Base-by-base conservation (phyloP, 2,797 vertebrate species). In the Lophotriccus pileatus region DNA sequence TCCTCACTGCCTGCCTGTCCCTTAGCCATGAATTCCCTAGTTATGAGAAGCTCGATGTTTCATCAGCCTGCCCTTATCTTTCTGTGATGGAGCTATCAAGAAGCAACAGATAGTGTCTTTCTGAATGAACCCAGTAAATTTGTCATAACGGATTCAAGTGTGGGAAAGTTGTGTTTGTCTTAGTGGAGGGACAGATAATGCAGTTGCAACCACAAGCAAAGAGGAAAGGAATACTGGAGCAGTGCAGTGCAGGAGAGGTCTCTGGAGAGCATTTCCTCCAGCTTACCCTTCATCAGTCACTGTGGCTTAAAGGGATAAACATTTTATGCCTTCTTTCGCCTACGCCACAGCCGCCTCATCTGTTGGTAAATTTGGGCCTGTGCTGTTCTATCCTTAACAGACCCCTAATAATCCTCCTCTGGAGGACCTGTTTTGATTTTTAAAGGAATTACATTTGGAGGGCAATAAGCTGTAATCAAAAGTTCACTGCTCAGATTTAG, bases 271-370 rank as follows among this genome's bases (percentile, higher is more conserved):
- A 43, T 39, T 79, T 32, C 34, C 75, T 91, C n/a, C 69, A 62
- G 74, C 50, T 90, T 70, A 34, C 64, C 43, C 46, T 90, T 68
- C 74, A 67, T 82, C 89, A 82, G 50, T 34, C 89, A 66, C 58
- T 74, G 41, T 87, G 93, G 70, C 43, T 90, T 90, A 84, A 93
- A 87, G 36, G 77, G 77, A 86, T 64, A 90, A 97, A 84, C 72
- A 80, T 83, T 93, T 90, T 75, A 56, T 91, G 41, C 52, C 74
- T 84, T 53, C 70, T 64, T 90, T 94, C 0, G 3, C 77, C 60
- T 74, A 47, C 3, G 1, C 74, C 83, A 62, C 75, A 77, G 37
- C 41, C 1, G 0, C n/a, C 39, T 94, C 60, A 37, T 69, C 77
- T 90, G 30, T 23, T 72, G 74, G 77, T 84, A 91, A 77, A 73